These are phyloP conservation scores for Cydia amplana DNA, from an alignment of 1,140 invertebrate species.

Conservation along the genomic window DNA sequence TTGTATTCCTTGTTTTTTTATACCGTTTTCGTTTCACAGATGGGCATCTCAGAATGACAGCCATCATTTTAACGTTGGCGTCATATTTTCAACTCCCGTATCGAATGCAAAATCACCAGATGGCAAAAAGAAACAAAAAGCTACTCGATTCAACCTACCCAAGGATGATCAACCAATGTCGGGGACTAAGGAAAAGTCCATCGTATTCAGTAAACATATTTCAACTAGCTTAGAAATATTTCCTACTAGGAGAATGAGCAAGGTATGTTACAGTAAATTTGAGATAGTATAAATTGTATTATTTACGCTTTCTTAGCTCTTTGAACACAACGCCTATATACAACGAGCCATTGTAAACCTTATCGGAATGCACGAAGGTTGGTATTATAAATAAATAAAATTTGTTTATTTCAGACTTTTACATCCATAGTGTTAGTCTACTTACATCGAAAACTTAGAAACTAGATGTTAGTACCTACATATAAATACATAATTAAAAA, in stretches of 20 bases:
- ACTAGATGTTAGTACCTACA: too few relatives aligned
- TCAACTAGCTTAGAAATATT: slow-evolving; percentile 74
- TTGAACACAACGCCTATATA: background rate
- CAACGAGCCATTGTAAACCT: too few relatives aligned
- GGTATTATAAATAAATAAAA: too few relatives aligned
- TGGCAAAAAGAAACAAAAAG: slow-evolving; percentile 77
- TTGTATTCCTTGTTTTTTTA: background rate
- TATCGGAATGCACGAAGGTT: too few relatives aligned
- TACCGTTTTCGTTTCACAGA: slow-evolving; percentile 47
- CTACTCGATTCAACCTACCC: slow-evolving; percentile 82
- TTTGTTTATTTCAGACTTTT: too few relatives aligned
- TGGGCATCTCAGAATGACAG: slow-evolving; percentile 78
- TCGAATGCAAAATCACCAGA: slow-evolving; percentile 79
- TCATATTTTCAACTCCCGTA: slow-evolving; percentile 89
- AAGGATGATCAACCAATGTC: slow-evolving; percentile 74
- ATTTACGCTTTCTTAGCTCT: background rate
- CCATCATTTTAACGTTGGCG: slow-evolving; percentile 78
- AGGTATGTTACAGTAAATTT: slow-evolving; percentile 47
- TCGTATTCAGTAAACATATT: slow-evolving; percentile 68
- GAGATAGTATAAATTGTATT: too few relatives aligned
- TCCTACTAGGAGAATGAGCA: slow-evolving; percentile 70
- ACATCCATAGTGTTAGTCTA: too few relatives aligned
- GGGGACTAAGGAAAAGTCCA: slow-evolving; percentile 57
- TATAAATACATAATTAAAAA: too few relatives aligned
- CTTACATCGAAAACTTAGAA: too few relatives aligned